Percentiles rank a stretch among this genome's conserved stretches.
Evolutionary conservation across 2,113 vertebrate species (phyloP).

Genomic region (Eclectus roratus): DNA sequence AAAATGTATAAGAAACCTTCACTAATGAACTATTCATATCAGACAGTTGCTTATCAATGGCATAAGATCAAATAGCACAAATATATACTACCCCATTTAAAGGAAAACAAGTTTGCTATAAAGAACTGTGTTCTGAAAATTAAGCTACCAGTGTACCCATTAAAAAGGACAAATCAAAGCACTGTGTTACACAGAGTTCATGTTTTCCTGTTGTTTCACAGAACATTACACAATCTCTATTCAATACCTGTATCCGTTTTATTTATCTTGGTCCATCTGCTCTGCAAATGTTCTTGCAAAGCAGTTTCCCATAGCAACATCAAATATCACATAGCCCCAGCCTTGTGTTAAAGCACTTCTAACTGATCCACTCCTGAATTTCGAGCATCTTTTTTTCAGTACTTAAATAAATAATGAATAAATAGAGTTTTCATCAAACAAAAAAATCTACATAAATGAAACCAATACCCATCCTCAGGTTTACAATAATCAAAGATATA

Average conservation of each 20-base stretch:
- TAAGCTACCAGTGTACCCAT: not conserved
- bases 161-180: not conserved
- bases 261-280: slow-evolving; percentile 72
- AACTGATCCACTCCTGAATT: slow-evolving; percentile 16
- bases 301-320: slow-evolving; percentile 74
- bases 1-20: not conserved
- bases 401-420: not conserved
- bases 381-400: not conserved
- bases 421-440: not conserved
- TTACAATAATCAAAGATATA: not conserved
- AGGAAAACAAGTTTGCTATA: not conserved
- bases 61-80: not conserved
- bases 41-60: not conserved
- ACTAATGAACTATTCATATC: not conserved
- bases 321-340: slow-evolving; percentile 31
- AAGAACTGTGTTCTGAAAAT: not conserved
- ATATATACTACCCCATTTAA: not conserved
- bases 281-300: slow-evolving; percentile 65
- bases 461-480: not conserved
- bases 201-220: slow-evolving; percentile 36
- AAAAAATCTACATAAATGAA: not conserved
- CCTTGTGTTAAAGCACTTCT: slow-evolving; percentile 8
- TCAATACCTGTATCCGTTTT: slow-evolving; percentile 67
- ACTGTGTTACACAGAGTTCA: not conserved
- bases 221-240: slow-evolving; percentile 47